A percentile compares a stretch with the other conserved stretches of the same genome.
phyloP scores from a whole-genome alignment of 2,797 vertebrate species.

The Urosaurus nigricauda region DNA sequence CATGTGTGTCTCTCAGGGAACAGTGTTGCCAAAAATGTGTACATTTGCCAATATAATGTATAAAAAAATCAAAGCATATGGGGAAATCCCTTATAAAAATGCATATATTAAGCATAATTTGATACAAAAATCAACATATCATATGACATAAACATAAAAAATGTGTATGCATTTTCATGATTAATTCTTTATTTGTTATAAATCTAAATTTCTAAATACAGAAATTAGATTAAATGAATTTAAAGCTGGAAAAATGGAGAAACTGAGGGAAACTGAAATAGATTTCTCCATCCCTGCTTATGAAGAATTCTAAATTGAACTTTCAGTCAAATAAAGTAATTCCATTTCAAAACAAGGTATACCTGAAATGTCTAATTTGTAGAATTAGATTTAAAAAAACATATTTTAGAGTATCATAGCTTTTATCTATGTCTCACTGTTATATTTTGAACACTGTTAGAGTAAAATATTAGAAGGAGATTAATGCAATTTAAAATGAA shows the following conservation, averaged over 20 bases:
- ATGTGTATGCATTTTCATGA: background rate
- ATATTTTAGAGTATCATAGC: slow-evolving; percentile 49
- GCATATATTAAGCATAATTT: background rate
- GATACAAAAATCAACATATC: no score
- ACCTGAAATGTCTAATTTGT: slow-evolving; percentile 31
- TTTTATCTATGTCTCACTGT: background rate
- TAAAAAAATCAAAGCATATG: background rate
- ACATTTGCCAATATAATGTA: background rate
- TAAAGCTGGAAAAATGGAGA: background rate
- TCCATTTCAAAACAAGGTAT: slow-evolving; percentile 14
- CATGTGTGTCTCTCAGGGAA: no score
- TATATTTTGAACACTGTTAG: background rate
- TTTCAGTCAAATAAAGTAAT: slow-evolving; percentile 26
- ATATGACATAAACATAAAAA: no score
- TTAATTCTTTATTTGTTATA: background rate
- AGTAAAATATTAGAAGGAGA: background rate
- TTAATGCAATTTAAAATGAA: background rate
- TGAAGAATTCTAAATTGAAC: background rate
- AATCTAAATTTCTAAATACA: background rate
- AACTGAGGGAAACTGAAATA: background rate
- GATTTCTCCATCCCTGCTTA: background rate
- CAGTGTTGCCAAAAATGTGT: background rate
- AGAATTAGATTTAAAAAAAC: slow-evolving; percentile 19
- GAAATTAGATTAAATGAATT: background rate
- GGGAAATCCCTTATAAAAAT: background rate